Percentiles rank a stretch among this genome's conserved stretches.
Evolutionary conservation across 1,140 invertebrate species (phyloP).

Genomic region (Drosophila nigrodunni): DNA sequence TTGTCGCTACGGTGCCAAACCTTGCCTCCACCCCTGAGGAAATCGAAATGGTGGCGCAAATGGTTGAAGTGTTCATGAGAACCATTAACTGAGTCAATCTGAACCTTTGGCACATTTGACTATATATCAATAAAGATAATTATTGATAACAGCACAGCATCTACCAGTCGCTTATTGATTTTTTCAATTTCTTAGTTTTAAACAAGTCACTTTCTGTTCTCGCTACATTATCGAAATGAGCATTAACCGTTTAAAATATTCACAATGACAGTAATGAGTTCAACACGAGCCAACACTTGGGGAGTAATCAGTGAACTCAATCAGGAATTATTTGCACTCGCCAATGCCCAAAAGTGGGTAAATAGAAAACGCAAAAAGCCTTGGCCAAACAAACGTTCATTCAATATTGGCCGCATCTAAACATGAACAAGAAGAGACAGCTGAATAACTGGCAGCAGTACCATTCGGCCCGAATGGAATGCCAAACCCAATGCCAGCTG

Average conservation of each 20-base stretch:
- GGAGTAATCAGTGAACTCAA: conserved; percentile 54
- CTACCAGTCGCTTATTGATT: too few relatives aligned
- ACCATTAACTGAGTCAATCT: too few relatives aligned
- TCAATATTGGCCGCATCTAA: conserved; percentile 58
- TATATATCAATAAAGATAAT: neutral
- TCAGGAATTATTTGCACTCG: conserved; percentile 63
- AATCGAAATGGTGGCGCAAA: too few relatives aligned
- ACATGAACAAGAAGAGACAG: conserved; percentile 47
- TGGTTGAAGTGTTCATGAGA: too few relatives aligned
- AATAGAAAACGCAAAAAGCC: conserved; percentile 49
- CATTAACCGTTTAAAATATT: conserved; percentile 1
- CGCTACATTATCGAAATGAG: neutral
- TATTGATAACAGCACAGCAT: conserved; percentile 5
- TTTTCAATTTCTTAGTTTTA: too few relatives aligned
- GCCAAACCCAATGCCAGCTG: conserved; percentile 5
- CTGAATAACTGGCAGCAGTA: conserved; percentile 5
- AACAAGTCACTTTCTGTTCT: neutral
- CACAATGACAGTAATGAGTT: conserved; percentile 21
- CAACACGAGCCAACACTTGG: conserved; percentile 3
- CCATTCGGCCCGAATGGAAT: neutral
- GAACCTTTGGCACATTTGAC: too few relatives aligned
- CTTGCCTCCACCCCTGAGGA: too few relatives aligned
- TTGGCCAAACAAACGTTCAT: conserved; percentile 47
- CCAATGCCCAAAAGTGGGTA: conserved; percentile 57
- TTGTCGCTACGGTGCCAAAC: too few relatives aligned